phyloP scores from a whole-genome alignment of 2,113 vertebrate genomes.

The Indri indri region DNA sequence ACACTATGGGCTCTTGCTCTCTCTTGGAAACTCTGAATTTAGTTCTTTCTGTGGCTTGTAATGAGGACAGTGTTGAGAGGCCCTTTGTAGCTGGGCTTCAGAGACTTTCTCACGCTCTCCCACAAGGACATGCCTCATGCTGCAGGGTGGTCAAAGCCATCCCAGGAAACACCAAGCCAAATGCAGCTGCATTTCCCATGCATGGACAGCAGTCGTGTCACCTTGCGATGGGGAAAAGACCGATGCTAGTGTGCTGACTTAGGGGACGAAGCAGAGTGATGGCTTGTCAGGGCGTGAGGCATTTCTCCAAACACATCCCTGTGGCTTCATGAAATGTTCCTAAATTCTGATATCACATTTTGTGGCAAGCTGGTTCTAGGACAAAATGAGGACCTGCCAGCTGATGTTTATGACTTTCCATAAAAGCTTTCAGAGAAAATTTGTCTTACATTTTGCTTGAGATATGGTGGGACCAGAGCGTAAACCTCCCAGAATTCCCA shows the following conservation, averaged over 20 bases:
- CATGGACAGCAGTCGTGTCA: rapidly evolving
- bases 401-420: background rate
- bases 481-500: background rate
- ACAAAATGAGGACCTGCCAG: background rate
- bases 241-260: rapidly evolving
- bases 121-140: rapidly evolving
- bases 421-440: background rate
- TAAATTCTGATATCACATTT: background rate
- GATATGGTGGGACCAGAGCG: rapidly evolving
- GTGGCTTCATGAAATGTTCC: background rate
- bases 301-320: rapidly evolving
- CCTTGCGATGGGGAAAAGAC: background rate
- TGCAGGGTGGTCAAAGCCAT: background rate
- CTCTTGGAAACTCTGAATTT: background rate
- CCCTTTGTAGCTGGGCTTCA: rapidly evolving
- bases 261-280: background rate
- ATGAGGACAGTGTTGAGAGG: background rate
- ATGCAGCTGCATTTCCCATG: background rate
- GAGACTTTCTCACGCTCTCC: rapidly evolving
- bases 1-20: background rate
- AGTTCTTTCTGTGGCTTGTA: background rate
- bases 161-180: rapidly evolving
- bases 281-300: background rate
- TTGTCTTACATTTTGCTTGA: background rate
- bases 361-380: background rate